Percentiles rank a stretch among this genome's conserved stretches.
phyloP scores from a whole-genome alignment of 2,797 vertebrate species.

The Phataginus tricuspis region DNA sequence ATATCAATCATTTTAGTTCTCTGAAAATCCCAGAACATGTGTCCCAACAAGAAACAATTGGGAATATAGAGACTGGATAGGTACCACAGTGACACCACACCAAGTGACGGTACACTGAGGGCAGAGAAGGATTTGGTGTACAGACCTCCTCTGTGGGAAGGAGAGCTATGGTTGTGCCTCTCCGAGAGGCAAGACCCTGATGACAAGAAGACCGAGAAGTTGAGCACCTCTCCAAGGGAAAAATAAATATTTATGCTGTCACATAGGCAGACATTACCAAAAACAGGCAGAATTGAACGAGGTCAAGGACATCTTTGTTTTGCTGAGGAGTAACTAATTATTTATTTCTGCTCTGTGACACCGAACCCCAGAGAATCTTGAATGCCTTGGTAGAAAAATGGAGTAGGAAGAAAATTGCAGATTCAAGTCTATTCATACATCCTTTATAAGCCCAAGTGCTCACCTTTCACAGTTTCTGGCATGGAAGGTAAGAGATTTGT shows the following conservation, averaged over 20 bases:
- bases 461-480: background rate
- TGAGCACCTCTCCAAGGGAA: background rate
- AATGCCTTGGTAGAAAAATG: background rate
- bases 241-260: background rate
- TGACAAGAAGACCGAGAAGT: background rate
- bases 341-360: background rate
- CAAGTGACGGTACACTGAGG: background rate
- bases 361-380: background rate
- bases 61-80: background rate
- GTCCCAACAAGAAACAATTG: background rate
- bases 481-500: background rate
- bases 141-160: background rate
- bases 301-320: background rate
- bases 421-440: fast-evolving
- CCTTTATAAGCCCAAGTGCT: background rate
- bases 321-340: background rate
- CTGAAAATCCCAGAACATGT: background rate
- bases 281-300: background rate
- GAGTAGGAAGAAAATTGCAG: background rate
- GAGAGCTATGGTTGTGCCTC: background rate
- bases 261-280: background rate
- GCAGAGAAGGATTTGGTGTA: background rate
- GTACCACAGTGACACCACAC: background rate
- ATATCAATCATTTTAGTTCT: background rate
- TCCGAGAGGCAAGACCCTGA: background rate